A percentile compares a stretch with the other conserved stretches of the same genome.
Evolutionary conservation across 2,888 invertebrate species (phyloP).

Genomic region (Zonitis immaculata): DNA sequence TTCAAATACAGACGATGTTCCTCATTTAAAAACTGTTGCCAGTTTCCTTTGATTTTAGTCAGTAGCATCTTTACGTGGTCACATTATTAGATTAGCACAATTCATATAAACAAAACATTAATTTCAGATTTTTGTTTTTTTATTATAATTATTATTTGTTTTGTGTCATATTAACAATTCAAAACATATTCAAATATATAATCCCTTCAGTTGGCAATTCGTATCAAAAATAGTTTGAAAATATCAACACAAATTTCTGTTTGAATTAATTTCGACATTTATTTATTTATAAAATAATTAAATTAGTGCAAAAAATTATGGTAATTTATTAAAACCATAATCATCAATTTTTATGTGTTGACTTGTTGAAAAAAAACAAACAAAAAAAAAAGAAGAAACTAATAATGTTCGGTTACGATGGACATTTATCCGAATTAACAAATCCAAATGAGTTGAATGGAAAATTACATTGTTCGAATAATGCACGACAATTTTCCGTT

Average conservation of each 20-base stretch:
- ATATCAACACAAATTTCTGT: no score
- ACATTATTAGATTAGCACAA: constrained; percentile 41
- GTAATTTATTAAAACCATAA: no score
- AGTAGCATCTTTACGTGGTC: constrained; percentile 30
- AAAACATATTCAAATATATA: constrained; percentile 5
- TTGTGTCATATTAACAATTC: constrained; percentile 33
- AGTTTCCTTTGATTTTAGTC: constrained; percentile 35
- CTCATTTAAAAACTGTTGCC: constrained; percentile 36
- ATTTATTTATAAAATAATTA: constrained; percentile 2
- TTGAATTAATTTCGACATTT: constrained; percentile 2
- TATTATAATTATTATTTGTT: constrained; percentile 38
- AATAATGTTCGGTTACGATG: constrained; percentile 36
- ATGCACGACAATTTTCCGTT: constrained; percentile 46
- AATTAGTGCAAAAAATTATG: not conserved
- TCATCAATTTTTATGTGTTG: no score
- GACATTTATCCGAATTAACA: constrained; percentile 32
- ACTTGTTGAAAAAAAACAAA: no score
- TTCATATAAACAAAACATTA: constrained; percentile 43
- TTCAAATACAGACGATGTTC: not conserved
- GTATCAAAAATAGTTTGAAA: constrained; percentile 21
- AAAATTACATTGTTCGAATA: constrained; percentile 34
- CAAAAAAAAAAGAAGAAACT: no score
- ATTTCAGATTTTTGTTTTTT: constrained; percentile 47
- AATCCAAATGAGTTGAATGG: constrained; percentile 27
- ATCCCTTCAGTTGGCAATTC: not conserved